Evolutionary conservation across 2,113 vertebrate species (phyloP), one percentile per base, ranked within the genome.

Genomic region (Hypocryptadius cinnamomeus): DNA sequence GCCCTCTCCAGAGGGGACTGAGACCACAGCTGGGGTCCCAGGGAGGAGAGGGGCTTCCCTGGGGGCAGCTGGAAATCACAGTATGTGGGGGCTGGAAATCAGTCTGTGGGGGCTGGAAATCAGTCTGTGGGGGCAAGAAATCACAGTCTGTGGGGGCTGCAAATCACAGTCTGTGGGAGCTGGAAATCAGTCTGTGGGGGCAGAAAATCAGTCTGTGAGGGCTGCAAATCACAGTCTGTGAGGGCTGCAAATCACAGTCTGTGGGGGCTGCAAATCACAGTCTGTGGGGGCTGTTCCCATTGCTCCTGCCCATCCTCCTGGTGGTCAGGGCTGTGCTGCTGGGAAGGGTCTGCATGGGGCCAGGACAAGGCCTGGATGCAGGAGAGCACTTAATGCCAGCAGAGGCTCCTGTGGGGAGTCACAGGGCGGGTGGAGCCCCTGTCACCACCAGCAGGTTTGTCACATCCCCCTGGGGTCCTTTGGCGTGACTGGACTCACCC

Each of bases 401-500:
- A 57, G 82, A 65, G 30, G n/a, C 31, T 47, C 28, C 25, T 2
- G 3, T 5, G 6, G 80, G 65, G n/a, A 31, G 44, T 31, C 74
- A 11, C 0, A 0, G 53, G 57, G 74, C 51, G 85, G 64, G 19
- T 37, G 56, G 13, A 24, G 53, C 25, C 33, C 28, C 54, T 10
- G 15, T 63, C 51, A 71, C 31, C 63, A 79, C 3, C 39, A 8
- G 4, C 0, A 13, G 30, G 20, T 51, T 85, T 35, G 68, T 68
- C 68, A 63, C 33, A 28, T 70, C 23, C 70, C 37, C 53, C 30
- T 4, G 1, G 37, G 47, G 44, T 64, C 61, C 57, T 66, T 40
- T 11, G 70, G 50, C 0, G 1, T 40, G 11, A 31, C 42, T 15
- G 51, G 48, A 42, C 1, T 5, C 60, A 33, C 8, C 48, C 61